Percentiles rank a stretch among this genome's conserved stretches.
Evolutionary conservation across 2,888 invertebrate genomes (phyloP).

Genomic region (Coelopa pilipes): DNA sequence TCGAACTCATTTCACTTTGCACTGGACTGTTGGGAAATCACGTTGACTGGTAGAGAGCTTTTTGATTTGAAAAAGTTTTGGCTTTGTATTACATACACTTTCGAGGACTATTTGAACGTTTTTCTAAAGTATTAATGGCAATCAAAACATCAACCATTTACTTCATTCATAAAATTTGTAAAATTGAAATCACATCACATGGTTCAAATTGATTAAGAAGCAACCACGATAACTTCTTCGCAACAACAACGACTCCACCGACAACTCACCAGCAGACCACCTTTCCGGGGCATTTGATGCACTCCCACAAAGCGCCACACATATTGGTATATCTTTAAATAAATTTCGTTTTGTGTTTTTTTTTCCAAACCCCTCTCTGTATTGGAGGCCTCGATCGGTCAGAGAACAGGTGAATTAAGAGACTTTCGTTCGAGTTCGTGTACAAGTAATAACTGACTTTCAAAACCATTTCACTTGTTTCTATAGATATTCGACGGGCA

Average conservation of each 20-base stretch:
- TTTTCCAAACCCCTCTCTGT: background rate
- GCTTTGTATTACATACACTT: too few species aligned
- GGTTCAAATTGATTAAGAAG: too few species aligned
- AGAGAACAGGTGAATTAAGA: conserved; percentile 1
- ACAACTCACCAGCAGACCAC: conserved; percentile 61
- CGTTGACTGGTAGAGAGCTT: too few species aligned
- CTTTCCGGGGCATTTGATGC: conserved; percentile 61
- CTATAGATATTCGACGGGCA: conserved; percentile 12
- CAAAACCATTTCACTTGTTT: background rate
- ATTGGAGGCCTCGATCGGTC: background rate
- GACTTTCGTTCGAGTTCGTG: conserved; percentile 26
- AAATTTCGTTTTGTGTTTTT: conserved; percentile 2
- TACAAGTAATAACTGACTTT: conserved; percentile 29
- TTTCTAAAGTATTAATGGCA: too few species aligned
- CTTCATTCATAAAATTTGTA: too few species aligned
- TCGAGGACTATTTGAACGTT: too few species aligned
- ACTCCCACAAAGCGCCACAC: conserved; percentile 60
- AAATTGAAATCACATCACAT: too few species aligned
- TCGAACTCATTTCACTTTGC: too few species aligned
- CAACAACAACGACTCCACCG: too few species aligned
- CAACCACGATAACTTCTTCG: too few species aligned
- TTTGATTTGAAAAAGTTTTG: background rate
- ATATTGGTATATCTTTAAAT: conserved; percentile 42
- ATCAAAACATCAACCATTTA: too few species aligned
- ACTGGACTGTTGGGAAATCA: too few species aligned